Conservation (phyloP, 2,113 vertebrate genomes). For the Ciconia stormi region DNA sequence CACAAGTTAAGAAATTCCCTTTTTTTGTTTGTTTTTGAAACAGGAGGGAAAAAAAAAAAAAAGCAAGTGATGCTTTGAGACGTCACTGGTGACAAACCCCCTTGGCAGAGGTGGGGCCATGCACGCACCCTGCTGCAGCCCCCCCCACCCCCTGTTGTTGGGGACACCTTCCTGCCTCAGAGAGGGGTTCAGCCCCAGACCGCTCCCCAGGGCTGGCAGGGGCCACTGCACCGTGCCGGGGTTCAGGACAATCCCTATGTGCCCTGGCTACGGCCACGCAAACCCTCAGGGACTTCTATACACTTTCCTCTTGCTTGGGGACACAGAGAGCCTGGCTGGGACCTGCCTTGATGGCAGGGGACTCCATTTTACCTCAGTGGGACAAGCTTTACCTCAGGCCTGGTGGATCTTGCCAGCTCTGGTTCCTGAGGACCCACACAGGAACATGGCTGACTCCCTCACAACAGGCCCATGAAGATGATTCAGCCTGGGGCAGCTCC, state of each 20-base stretch:
- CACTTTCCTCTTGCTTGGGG: rapidly evolving
- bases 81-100: background rate
- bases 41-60: background rate
- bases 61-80: background rate
- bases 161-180: background rate
- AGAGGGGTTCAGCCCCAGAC: background rate
- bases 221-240: background rate
- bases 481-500: background rate
- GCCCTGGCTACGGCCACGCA: background rate
- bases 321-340: background rate
- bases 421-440: no score
- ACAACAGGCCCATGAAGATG: background rate
- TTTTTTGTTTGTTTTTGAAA: conserved; percentile 45
- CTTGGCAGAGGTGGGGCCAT: background rate
- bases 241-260: background rate
- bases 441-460: no score
- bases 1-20: conserved; percentile 69
- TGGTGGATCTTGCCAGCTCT: background rate
- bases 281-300: rapidly evolving
- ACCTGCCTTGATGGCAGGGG: background rate
- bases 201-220: background rate
- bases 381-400: background rate
- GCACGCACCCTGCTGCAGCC: rapidly evolving
- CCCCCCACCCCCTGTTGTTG: rapidly evolving
- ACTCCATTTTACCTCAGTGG: background rate